Evolutionary conservation across 2,888 invertebrate species (phyloP), one percentile per base, ranked within the genome.

Genomic region (Parapristionchus giblindavisi): DNA sequence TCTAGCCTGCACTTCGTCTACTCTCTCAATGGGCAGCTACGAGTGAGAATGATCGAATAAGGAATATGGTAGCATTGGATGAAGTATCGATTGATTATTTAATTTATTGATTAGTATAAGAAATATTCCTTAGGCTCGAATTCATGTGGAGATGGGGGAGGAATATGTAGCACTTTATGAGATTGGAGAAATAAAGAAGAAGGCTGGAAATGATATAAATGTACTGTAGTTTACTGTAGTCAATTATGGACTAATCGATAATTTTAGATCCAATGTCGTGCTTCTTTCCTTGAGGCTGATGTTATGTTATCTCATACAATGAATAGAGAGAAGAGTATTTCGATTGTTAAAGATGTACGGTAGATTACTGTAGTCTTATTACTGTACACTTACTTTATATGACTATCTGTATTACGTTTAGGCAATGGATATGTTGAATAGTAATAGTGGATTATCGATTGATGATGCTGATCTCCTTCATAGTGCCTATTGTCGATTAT

Each of bases 1-100:
- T 66, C 48, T 32, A 66, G 66, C 66, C 66, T 1, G 66, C 66
- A 21, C 51, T 66, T 24, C 66, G 66, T 32, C 51, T 66, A 2
- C 66, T 66, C 66, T 51, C 51, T 21, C 66, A 66, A n/a, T 66
- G 66, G 66, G 32, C 63, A 2, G 40, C 43, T 17, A 14, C 36
- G 29, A 21, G 24, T 11, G 66, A 51, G 8, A 34, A n/a, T 21
- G 34, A 5, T 3, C 3, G 48, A 48, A 32, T 66, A 1, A 66
- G n/a, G 27, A 36, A 27, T 27, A 63, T 14, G 34, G 36, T 63
- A 4, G 24, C 38, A n/a, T n/a, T 63, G 4, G 63, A 63, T 63
- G 40, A 63, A 40, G 63, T 61, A n/a, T 3, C 29, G 17, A 43
- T 43, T 43, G 32, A 56, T 11, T 29, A 56, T 27, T 56, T 56